A percentile compares a stretch with the other conserved stretches of the same genome.
Conservation (phyloP, 2,113 vertebrate species). For the Scopus umbretta region DNA sequence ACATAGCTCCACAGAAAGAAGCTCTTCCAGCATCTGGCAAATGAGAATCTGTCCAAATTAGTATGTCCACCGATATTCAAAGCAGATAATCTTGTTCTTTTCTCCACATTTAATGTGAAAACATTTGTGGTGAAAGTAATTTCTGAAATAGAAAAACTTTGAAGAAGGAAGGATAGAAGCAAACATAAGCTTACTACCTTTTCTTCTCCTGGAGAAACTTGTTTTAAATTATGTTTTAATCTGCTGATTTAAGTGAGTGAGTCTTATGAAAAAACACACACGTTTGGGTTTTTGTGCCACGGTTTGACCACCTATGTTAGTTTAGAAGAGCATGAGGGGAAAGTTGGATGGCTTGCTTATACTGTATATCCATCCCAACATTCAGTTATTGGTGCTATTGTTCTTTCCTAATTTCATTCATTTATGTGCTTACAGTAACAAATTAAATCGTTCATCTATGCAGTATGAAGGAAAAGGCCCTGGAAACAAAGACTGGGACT, state of each 20-base stretch:
- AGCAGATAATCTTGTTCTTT: conserved; percentile 5
- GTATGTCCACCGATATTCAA: background rate
- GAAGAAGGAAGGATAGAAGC: background rate
- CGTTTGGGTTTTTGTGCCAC: background rate
- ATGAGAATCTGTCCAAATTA: background rate
- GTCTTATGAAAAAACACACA: background rate
- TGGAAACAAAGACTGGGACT: background rate
- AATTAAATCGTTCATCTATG: background rate
- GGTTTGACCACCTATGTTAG: background rate
- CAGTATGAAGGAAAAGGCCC: background rate
- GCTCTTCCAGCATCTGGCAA: conserved; percentile 8
- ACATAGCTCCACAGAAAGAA: background rate
- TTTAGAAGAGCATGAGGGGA: background rate
- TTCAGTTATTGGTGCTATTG: background rate
- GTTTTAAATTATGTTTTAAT: conserved; percentile 8
- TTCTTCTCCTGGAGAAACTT: background rate
- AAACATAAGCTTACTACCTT: background rate
- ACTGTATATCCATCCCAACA: background rate
- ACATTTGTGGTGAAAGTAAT: background rate
- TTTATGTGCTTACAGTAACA: background rate
- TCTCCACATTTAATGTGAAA: background rate
- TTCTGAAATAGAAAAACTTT: background rate
- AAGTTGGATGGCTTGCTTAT: background rate
- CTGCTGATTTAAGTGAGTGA: background rate
- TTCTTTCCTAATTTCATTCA: background rate